phyloP scores from a whole-genome alignment of 2,113 vertebrate species.

The Eclectus roratus region DNA sequence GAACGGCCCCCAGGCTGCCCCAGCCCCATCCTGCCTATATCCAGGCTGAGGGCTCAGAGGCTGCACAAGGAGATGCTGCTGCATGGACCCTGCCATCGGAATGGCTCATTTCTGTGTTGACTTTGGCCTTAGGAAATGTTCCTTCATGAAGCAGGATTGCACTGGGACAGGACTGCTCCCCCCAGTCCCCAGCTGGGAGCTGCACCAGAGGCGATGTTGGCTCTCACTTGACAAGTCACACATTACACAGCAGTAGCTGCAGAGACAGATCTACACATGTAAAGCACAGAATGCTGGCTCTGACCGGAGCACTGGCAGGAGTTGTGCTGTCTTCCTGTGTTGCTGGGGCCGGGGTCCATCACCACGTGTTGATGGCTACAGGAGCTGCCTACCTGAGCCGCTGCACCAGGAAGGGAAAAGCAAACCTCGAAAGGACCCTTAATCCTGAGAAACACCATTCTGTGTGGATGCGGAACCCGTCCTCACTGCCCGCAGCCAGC shows the following conservation, averaged over 20 bases:
- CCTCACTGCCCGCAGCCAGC: not conserved
- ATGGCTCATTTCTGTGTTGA: not conserved
- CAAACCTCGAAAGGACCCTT: not conserved
- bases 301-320: not conserved
- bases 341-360: not conserved
- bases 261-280: not conserved
- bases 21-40: not conserved
- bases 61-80: not conserved
- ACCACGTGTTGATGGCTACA: rapidly evolving
- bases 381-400: not conserved
- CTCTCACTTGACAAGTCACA: not conserved
- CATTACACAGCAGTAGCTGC: not conserved
- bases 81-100: rapidly evolving
- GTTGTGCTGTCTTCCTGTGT: not conserved
- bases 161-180: not conserved
- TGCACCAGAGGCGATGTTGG: not conserved
- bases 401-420: not conserved
- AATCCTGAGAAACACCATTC: not conserved
- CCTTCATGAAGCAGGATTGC: not conserved
- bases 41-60: not conserved
- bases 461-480: not conserved
- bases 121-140: not conserved
- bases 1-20: not conserved
- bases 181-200: not conserved
- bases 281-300: not conserved